Evolutionary conservation across 2,797 vertebrate genomes (phyloP).

Genomic region (Lagodon rhomboides): DNA sequence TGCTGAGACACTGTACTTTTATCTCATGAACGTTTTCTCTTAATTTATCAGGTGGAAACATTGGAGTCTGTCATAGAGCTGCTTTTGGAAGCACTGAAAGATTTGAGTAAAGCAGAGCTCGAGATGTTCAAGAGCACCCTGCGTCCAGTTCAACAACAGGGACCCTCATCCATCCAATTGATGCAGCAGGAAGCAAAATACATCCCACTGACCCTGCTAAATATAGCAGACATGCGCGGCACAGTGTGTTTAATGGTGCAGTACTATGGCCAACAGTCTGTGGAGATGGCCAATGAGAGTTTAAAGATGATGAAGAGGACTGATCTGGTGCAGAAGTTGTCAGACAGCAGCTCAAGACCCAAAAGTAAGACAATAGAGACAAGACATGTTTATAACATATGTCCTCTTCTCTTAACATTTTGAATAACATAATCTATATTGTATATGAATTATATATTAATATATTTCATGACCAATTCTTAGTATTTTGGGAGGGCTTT

Average conservation of each 20-base stretch:
- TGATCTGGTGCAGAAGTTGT: not conserved
- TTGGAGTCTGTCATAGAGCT: not conserved
- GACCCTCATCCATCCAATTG: fast-evolving
- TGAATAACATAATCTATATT: not conserved
- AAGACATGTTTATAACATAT: not conserved
- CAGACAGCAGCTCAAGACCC: not conserved
- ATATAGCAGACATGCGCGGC: not conserved
- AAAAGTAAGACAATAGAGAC: not conserved
- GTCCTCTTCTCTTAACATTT: not conserved
- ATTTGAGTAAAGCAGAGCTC: not conserved
- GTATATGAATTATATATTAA: too few species aligned
- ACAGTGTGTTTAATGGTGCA: not conserved
- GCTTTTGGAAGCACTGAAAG: not conserved
- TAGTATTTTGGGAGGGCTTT: too few species aligned
- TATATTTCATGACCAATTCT: too few species aligned
- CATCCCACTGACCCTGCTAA: too few species aligned
- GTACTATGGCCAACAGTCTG: not conserved
- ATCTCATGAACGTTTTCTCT: not conserved
- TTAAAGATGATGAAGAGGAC: not conserved
- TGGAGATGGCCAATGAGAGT: not conserved
- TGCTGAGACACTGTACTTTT: not conserved
- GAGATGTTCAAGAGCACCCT: not conserved
- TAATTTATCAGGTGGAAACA: conserved; percentile 4
- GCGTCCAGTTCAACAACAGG: too few species aligned
- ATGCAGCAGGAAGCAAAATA: not conserved